A percentile compares a stretch with the other conserved stretches of the same genome.
phyloP scores from a whole-genome alignment of 2,888 invertebrate species.

The Meganola albula region DNA sequence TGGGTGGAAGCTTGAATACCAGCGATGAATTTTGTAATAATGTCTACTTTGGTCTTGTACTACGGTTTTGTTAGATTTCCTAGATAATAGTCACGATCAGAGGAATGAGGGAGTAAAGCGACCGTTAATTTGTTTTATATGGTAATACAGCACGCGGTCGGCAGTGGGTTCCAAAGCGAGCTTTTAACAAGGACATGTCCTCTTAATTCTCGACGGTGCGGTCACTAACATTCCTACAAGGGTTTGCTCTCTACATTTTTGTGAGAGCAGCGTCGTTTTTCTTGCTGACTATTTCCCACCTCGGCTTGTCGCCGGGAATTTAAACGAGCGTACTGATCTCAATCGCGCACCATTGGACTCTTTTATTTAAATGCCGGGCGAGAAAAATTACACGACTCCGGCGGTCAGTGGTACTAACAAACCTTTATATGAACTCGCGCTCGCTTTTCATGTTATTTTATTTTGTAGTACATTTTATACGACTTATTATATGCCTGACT shows the following conservation, averaged over 20 bases:
- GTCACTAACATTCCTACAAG: slow-evolving; percentile 65
- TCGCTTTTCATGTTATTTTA: slow-evolving; percentile 26
- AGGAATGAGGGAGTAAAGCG: slow-evolving; percentile 31
- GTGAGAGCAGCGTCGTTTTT: slow-evolving; percentile 53
- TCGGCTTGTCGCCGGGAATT: slow-evolving; percentile 55
- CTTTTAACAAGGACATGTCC: slow-evolving; percentile 63
- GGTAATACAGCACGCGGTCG: slow-evolving; percentile 48
- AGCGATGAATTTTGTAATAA: slow-evolving; percentile 36
- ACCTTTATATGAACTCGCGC: too few species aligned
- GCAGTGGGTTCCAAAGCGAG: slow-evolving; percentile 49
- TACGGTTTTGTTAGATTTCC: slow-evolving; percentile 24
- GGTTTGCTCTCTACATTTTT: slow-evolving; percentile 67
- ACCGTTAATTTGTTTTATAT: slow-evolving; percentile 52
- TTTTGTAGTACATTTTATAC: slow-evolving; percentile 18
- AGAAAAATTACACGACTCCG: slow-evolving; percentile 42
- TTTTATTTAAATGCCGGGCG: slow-evolving; percentile 42
- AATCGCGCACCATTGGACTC: slow-evolving; percentile 38
- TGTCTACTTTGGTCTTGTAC: slow-evolving; percentile 27
- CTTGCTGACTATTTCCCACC: slow-evolving; percentile 59
- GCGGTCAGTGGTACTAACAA: slow-evolving; percentile 23
- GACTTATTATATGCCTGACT: neutral
- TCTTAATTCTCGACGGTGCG: slow-evolving; percentile 48
- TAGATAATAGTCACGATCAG: slow-evolving; percentile 21
- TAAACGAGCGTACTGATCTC: slow-evolving; percentile 59
- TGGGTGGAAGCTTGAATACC: slow-evolving; percentile 34